Base-by-base conservation (phyloP, 1,140 invertebrate genomes). In the Portunus trituberculatus region DNA sequence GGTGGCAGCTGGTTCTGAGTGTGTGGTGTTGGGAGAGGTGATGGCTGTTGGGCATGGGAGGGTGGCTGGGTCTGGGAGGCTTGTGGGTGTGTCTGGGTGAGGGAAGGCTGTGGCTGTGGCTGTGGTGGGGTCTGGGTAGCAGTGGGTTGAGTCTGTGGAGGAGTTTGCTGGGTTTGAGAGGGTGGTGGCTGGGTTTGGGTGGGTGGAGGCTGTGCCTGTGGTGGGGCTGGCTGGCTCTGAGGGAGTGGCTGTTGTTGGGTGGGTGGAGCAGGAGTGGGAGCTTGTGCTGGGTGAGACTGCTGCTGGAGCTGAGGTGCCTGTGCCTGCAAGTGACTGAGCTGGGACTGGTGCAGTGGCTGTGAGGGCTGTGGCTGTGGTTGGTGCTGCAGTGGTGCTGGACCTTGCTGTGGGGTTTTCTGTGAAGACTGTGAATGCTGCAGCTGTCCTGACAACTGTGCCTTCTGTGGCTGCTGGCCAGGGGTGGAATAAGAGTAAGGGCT, bases 401-500 rank as follows among this genome's bases (percentile, higher is more conserved):
- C 25, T 29, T 93, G 92, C 45, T 46, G 92, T 32, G 91, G 45
- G 6, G 83, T 82, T n/a, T 84, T 87, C 91, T 95, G 94, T 67
- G 59, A 76, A 25, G 48, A 20, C 90, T 91, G 48, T 59, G 90
- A 16, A n/a, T 83, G 94, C 89, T 95, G 94, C 67, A 90, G 39
- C 59, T 94, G 93, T 90, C 86, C 39, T 86, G 90, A n/a, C 25
- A 92, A 16, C 91, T 95, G 94, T 91, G 90, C 46, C 28, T 95
- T 95, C 45, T 95, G 94, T 89, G 90, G 93, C 82, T 95, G 94
- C 67, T 94, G 93, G 52, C 45, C 83, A 28, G 89, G 67, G 67
- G 90, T n/a, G 29, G 94, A 91, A 31, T 95, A 95, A 20, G 94
- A 91, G 45, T 92, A 95, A 0, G 94, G 94, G 39, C 59, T 67